phyloP scores from a whole-genome alignment of 2,888 invertebrate genomes.

The Tiliacea aurago region DNA sequence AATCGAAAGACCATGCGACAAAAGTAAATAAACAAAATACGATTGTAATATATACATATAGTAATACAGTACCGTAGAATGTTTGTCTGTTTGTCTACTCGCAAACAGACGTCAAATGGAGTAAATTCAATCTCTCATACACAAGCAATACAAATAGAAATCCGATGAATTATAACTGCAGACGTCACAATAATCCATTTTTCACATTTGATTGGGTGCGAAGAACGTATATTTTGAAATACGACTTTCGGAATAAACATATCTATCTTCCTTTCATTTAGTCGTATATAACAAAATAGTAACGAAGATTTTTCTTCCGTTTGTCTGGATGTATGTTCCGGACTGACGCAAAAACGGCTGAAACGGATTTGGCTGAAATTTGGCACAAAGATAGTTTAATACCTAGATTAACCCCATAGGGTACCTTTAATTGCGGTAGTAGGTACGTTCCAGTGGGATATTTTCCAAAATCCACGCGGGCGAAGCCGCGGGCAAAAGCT shows the following conservation, averaged over 20 bases:
- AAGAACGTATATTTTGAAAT: constrained; percentile 52
- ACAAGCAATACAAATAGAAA: constrained; percentile 48
- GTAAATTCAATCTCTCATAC: constrained; percentile 50
- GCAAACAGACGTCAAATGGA: constrained; percentile 28
- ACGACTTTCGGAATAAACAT: constrained; percentile 53
- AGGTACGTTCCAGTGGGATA: too few species aligned
- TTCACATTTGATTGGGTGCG: constrained; percentile 50
- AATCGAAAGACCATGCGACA: not conserved
- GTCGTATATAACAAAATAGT: too few species aligned
- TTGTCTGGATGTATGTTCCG: too few species aligned
- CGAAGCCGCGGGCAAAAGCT: too few species aligned
- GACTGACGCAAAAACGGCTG: too few species aligned
- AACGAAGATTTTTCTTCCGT: too few species aligned
- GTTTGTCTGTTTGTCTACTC: not conserved
- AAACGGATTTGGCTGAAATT: too few species aligned
- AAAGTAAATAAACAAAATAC: not conserved
- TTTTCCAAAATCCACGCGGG: too few species aligned
- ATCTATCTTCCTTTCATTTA: constrained; percentile 52
- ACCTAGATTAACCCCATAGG: too few species aligned
- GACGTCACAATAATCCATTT: constrained; percentile 55
- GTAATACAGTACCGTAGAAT: too few species aligned
- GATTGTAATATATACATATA: not conserved
- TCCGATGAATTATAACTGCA: constrained; percentile 47
- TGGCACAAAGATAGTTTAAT: too few species aligned
- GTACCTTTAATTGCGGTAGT: too few species aligned